Evolutionary conservation across 2,888 invertebrate genomes (phyloP).

Genomic region (Elmis aenea): DNA sequence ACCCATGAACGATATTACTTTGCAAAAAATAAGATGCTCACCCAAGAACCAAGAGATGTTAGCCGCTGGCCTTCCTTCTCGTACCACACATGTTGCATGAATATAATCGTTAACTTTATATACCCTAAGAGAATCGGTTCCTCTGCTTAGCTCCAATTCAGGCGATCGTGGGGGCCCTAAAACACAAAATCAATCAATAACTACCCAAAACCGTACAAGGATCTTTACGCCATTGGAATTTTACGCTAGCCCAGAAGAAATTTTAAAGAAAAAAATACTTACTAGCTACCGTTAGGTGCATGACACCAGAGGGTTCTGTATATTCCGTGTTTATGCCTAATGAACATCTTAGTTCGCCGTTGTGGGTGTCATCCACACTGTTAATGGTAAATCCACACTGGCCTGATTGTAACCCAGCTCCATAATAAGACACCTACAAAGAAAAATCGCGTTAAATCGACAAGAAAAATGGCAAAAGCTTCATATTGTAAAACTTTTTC

Average conservation of each 20-base stretch:
- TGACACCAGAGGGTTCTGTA: conserved; percentile 55
- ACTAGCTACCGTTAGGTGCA: conserved; percentile 69
- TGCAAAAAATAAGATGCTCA: too few relatives aligned
- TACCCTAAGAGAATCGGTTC: conserved; percentile 40
- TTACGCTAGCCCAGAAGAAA: neutral
- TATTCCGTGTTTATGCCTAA: conserved; percentile 55
- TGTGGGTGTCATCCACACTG: conserved; percentile 59
- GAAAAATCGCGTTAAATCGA: too few relatives aligned
- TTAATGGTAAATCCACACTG: conserved; percentile 69
- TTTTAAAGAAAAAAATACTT: conserved; percentile 44
- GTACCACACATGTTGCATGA: conserved; percentile 62
- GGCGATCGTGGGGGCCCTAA: conserved; percentile 49
- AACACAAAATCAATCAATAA: conserved; percentile 18
- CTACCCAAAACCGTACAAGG: conserved; percentile 5
- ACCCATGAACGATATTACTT: too few relatives aligned
- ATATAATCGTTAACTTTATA: conserved; percentile 60
- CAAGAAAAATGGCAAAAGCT: too few relatives aligned
- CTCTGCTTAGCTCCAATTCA: conserved; percentile 46
- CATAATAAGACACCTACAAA: conserved; percentile 45
- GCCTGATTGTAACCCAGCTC: conserved; percentile 53
- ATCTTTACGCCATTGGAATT: too few relatives aligned
- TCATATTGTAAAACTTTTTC: too few relatives aligned
- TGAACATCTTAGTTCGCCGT: conserved; percentile 66
- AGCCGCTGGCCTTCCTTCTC: conserved; percentile 68
- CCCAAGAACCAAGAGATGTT: conserved; percentile 71